Evolutionary conservation across 2,888 invertebrate species (phyloP).

Genomic region (Corythucha ciliata): DNA sequence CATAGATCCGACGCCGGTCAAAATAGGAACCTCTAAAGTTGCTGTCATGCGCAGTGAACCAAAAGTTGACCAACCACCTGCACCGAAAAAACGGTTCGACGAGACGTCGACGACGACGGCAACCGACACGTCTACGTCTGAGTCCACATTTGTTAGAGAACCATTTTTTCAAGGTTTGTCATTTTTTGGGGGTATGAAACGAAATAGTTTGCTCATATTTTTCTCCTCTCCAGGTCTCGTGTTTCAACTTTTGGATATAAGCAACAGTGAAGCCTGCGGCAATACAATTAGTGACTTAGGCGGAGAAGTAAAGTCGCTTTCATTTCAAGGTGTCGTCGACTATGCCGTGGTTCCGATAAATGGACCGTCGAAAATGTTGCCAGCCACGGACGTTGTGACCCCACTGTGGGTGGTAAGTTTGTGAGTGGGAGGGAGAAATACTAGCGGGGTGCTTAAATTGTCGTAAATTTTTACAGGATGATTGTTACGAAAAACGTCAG

Average conservation of each 20-base stretch:
- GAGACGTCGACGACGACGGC: no score
- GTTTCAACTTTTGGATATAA: conserved; percentile 44
- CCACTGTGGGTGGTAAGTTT: conserved; percentile 57
- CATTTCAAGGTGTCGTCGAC: conserved; percentile 51
- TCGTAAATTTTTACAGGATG: conserved; percentile 53
- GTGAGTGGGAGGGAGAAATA: not conserved
- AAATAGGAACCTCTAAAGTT: no score
- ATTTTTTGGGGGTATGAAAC: no score
- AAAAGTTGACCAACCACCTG: no score
- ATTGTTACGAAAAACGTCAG: conserved; percentile 51
- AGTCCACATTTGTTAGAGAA: conserved; percentile 6
- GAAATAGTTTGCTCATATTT: no score
- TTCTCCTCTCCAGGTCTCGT: conserved; percentile 39
- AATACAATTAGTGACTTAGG: conserved; percentile 43
- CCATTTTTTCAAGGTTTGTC: conserved; percentile 16
- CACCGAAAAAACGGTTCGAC: no score
- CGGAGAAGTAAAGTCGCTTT: conserved; percentile 44
- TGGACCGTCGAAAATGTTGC: conserved; percentile 42
- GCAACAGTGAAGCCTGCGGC: conserved; percentile 37
- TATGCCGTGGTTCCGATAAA: conserved; percentile 54
- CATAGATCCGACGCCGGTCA: no score
- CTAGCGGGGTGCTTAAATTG: not conserved
- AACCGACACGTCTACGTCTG: no score
- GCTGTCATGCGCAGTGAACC: no score
- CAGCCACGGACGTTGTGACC: conserved; percentile 55